These are phyloP conservation scores for Caenorhabditis panamensis DNA, from an alignment of 2,888 invertebrate genomes.

Conservation along the genomic window DNA sequence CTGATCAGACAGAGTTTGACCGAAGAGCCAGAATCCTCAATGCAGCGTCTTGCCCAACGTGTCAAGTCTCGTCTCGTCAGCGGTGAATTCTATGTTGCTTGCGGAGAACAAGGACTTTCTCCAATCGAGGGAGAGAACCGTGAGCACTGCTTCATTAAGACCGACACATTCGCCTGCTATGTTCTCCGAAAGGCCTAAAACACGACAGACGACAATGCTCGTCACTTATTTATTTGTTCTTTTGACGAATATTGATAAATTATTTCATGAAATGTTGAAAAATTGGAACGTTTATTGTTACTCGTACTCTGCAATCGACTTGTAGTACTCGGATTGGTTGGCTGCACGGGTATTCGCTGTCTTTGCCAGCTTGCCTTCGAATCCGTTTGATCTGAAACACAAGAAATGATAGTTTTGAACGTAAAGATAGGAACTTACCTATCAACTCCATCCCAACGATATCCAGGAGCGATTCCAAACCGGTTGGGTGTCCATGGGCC, in stretches of 20 bases:
- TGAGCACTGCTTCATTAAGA: slow-evolving; percentile 67
- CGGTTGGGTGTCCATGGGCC: slow-evolving; percentile 91
- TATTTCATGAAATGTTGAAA: too few species aligned
- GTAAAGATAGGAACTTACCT: slow-evolving; percentile 85
- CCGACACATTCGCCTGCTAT: slow-evolving; percentile 64
- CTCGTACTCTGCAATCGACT: slow-evolving; percentile 66
- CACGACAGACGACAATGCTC: slow-evolving; percentile 2
- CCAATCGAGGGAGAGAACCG: slow-evolving; percentile 65
- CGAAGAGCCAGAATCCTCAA: slow-evolving; percentile 64
- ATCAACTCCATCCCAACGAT: slow-evolving; percentile 98
- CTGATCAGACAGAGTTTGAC: slow-evolving; percentile 67
- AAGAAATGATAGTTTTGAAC: neutral
- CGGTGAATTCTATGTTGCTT: slow-evolving; percentile 70
- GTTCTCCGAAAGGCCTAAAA: slow-evolving; percentile 68
- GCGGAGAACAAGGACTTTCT: slow-evolving; percentile 66
- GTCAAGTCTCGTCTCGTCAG: slow-evolving; percentile 65
- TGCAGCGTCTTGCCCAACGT: slow-evolving; percentile 63
- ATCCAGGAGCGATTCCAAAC: slow-evolving; percentile 92
- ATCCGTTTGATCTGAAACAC: slow-evolving; percentile 86
- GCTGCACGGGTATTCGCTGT: slow-evolving; percentile 71
- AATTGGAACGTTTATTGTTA: too few species aligned
- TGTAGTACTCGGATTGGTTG: slow-evolving; percentile 73
- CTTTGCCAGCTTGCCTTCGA: slow-evolving; percentile 88
- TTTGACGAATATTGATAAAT: neutral
- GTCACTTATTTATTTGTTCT: slow-evolving; percentile 10